Base-by-base conservation (phyloP, 2,888 invertebrate genomes). In the Stenolophus ochropezus region DNA sequence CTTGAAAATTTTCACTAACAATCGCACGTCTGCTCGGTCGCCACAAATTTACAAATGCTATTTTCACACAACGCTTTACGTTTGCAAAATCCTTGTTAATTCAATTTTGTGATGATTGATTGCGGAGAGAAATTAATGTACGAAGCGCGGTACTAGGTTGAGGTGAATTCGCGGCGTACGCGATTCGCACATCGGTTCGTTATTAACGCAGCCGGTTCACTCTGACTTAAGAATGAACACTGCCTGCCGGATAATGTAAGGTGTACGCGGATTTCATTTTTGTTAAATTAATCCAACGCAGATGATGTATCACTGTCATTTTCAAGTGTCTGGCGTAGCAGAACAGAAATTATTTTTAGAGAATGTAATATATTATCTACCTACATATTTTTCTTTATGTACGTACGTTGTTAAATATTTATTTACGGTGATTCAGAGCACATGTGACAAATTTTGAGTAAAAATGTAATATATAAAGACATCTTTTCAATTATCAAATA, bases 41-140 rank as follows among this genome's bases (percentile, higher is more conserved):
- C 73, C 73, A 73, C 73, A 73, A 73, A 73, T 73, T 73, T 49
- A 75, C 75, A 75, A 75, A 75, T 75, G 75, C 53, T 53, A 75
- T 75, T 53, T 75, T 75, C 75, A 75, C 56, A 53, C 75, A 75
- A 51, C 53, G 75, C 75, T 75, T 75, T n/a, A n/a, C n/a, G n/a
- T n/a, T n/a, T 25, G 53, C 53, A 53, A 75, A 75, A 56, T 53
- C 75, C 65, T 47, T 61, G 58, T 42, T 77, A 77, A 77, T 77
- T 77, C 77, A 77, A 77, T 77, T 77, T 77, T 49, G 42, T 23
- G 65, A 61, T 61, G 77, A 77, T 77, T 65, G 77, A 77, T 77
- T 77, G 77, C 49, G 77, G 77, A 27, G 61, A 47, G 4, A 53
- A 53, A 75, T 53, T 75, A 75, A 75, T 53, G 75, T 75, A 73